Conservation (phyloP, 2,113 vertebrate genomes). For the Octodon degus region DNA sequence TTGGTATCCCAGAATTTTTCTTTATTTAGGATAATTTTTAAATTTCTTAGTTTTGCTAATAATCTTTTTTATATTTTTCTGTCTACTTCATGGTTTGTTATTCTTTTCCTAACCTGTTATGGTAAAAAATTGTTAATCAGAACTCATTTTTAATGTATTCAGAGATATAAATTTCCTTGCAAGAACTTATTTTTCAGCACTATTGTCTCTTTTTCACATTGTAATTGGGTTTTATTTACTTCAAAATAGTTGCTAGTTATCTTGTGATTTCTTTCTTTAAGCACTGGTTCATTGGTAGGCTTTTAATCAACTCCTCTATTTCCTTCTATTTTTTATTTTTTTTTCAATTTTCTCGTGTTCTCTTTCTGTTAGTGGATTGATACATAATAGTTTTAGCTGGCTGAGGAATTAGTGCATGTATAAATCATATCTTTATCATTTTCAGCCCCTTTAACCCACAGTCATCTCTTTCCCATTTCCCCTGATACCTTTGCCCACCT, state of each 20-base stretch:
- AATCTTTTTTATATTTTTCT: neutral
- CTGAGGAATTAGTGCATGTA: neutral
- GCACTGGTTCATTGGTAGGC: neutral
- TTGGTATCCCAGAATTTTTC: neutral
- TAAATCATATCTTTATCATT: neutral
- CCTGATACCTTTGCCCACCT: neutral
- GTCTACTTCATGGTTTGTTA: neutral
- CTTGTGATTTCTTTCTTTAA: neutral
- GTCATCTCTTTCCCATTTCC: neutral
- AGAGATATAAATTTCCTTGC: neutral
- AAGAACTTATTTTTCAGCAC: neutral
- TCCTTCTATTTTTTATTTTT: neutral
- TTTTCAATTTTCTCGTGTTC: neutral
- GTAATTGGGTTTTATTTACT: neutral
- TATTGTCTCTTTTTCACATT: neutral
- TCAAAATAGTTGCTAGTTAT: neutral
- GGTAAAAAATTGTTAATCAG: neutral
- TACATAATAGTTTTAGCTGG: neutral
- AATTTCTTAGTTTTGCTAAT: neutral
- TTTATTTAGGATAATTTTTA: neutral
- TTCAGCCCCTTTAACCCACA: neutral
- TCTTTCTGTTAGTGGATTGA: neutral
- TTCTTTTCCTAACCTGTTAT: neutral
- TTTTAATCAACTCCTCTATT: neutral
- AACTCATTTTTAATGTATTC: neutral